Evolutionary conservation across 2,888 invertebrate genomes (phyloP), one percentile per base, ranked within the genome.

Genomic region (Leptodirus hochenwartii): DNA sequence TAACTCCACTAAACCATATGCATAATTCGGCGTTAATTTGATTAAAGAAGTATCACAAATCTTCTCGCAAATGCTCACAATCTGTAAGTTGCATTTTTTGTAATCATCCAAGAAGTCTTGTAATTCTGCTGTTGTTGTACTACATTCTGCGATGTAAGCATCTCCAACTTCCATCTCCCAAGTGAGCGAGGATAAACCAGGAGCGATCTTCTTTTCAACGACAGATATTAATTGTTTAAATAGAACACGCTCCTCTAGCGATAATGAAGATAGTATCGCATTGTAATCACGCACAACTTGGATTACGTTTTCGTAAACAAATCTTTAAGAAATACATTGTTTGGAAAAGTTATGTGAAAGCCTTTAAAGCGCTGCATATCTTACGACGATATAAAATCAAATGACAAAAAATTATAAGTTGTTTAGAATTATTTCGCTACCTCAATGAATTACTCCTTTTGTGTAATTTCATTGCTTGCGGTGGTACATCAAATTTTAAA

Each of bases 61-160:
- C 41, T 65, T 64, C 50, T 80, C 77, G 55, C 78, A 76, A 38
- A 70, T 66, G 47, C 63, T 63, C 0, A 72, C 64, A 35, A 84
- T 66, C 46, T 74, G 72, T 4, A 66, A 43, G 51, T 85, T 85
- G 35, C 79, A 77, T 17, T 65, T 67, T 56, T 90, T 88, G 50
- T 87, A 90, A 10, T 77, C 71, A 33, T 80, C 76, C 4, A 87
- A 59, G 41, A 79, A 78, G 35, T 73, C 69, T 61, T 84, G 76
- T 17, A 75, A 74, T 54, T 69, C 69, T 17, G 64, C 62, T 15
- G 75, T 71, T 45, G 69, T 63, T 26, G 62, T 56, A 12, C 68
- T 68, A 46, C 78, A 77, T 42, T 77, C 75, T 8, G 67, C 64
- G 42, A 79, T 70, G 44, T 74, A 79, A 8, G 65, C 64, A 45